phyloP scores from a whole-genome alignment of 2,797 vertebrate genomes.

The Schizopygopsis pylzovi region DNA sequence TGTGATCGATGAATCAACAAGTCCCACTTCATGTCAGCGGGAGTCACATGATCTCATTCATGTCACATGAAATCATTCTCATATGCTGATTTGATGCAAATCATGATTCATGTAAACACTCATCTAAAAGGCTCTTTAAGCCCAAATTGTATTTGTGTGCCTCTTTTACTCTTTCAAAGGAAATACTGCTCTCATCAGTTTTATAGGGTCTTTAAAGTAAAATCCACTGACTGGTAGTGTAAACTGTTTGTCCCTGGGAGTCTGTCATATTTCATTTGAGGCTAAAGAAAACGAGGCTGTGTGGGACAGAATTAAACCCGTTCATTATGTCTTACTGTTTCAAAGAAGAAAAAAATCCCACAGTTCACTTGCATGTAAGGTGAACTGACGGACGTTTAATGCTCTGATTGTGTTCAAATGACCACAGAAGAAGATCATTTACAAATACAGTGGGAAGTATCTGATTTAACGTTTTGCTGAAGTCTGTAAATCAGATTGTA shows the following conservation, averaged over 20 bases:
- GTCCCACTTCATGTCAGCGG: not conserved
- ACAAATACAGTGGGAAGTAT: not conserved
- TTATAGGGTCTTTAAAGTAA: not conserved
- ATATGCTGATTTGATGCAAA: too few relatives aligned
- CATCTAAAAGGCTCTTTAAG: not conserved
- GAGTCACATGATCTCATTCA: not conserved
- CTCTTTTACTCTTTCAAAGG: not conserved
- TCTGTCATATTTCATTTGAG: conserved; percentile 7
- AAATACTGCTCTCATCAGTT: not conserved
- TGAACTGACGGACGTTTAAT: not conserved
- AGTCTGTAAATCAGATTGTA: not conserved
- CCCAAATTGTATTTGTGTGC: conserved; percentile 8
- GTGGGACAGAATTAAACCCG: not conserved
- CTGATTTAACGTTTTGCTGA: not conserved
- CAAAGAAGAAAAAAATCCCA: not conserved
- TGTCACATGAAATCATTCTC: not conserved
- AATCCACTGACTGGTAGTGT: not conserved
- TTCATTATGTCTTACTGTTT: not conserved
- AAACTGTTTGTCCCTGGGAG: not conserved
- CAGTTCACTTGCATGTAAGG: not conserved
- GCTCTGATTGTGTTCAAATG: not conserved
- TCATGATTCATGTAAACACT: not conserved
- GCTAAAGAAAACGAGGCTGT: not conserved
- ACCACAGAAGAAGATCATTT: not conserved
- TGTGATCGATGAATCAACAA: not conserved